phyloP scores from a whole-genome alignment of 2,797 vertebrate genomes.

The Arremon aurantiirostris region DNA sequence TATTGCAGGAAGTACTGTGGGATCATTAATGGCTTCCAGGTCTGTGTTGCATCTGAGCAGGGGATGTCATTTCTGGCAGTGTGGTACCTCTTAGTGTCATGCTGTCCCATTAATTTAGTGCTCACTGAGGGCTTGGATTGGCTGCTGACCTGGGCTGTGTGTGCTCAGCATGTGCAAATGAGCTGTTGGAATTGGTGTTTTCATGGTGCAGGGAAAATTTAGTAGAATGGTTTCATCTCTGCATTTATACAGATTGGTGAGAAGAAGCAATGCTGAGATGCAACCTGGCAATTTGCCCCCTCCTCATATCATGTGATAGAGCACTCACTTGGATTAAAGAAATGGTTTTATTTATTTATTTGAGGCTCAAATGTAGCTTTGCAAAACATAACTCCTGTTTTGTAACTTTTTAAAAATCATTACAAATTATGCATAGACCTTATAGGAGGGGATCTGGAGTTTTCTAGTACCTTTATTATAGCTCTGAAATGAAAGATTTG shows the following conservation, averaged over 20 bases:
- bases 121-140: not conserved
- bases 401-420: not conserved
- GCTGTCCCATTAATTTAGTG: not conserved
- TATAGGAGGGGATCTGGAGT: not conserved
- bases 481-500: not conserved
- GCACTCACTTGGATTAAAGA: not conserved
- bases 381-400: not conserved
- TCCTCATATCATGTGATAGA: not conserved
- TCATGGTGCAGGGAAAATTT: not conserved
- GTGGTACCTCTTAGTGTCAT: not conserved
- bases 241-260: not conserved
- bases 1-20: not conserved
- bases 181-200: not conserved
- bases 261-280: not conserved
- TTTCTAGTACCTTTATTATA: not conserved
- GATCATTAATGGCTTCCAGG: not conserved
- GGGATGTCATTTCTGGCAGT: fast-evolving
- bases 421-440: fast-evolving
- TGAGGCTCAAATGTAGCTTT: not conserved
- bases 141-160: not conserved
- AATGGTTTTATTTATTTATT: not conserved
- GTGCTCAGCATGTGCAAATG: conserved; percentile 9
- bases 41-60: not conserved
- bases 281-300: not conserved
- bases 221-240: not conserved